Conservation (phyloP, 2,888 invertebrate genomes). For the Neoascia interrupta region DNA sequence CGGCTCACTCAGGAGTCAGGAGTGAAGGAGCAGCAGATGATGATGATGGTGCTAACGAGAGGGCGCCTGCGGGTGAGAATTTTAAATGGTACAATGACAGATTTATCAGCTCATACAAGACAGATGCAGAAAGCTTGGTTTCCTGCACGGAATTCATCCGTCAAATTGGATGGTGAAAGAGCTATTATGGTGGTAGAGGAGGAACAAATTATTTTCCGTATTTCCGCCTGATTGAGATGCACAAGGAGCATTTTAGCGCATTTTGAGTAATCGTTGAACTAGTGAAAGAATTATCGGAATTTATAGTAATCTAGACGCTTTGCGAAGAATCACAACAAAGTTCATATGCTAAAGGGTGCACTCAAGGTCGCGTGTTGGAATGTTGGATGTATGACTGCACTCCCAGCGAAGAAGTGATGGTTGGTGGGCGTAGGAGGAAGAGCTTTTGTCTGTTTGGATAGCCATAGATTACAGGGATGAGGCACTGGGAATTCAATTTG, state of each 20-base stretch:
- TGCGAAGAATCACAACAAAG: background rate
- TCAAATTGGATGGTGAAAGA: slow-evolving; percentile 38
- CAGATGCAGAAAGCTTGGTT: slow-evolving; percentile 63
- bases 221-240: slow-evolving; percentile 51
- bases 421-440: no score
- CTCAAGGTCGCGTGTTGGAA: no score
- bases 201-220: no score
- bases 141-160: slow-evolving; percentile 20
- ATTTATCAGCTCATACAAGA: slow-evolving; percentile 66
- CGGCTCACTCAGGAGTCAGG: no score
- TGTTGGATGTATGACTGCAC: no score
- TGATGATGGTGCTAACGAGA: slow-evolving; percentile 66
- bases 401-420: no score
- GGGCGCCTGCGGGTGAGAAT: slow-evolving; percentile 66
- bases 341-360: background rate
- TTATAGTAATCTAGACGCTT: background rate
- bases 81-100: slow-evolving; percentile 66
- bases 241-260: slow-evolving; percentile 9
- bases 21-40: slow-evolving; percentile 16
- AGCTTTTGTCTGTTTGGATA: no score
- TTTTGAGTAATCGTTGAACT: slow-evolving; percentile 60
- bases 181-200: no score
- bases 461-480: no score
- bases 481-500: no score
- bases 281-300: slow-evolving; percentile 56